Conservation (phyloP, 2,888 invertebrate species). For the Plemyria rubiginata region DNA sequence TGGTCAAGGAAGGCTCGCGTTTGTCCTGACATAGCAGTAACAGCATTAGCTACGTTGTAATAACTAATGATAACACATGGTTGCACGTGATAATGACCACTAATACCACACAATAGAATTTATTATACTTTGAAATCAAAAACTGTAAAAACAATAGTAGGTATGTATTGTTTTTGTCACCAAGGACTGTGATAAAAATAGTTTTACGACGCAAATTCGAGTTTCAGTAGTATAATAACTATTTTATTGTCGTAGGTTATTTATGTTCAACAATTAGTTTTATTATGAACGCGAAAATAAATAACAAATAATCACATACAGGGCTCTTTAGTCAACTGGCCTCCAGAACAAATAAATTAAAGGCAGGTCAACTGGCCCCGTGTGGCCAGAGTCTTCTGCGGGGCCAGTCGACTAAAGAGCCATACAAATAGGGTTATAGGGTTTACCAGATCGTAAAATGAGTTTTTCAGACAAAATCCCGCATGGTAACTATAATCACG, state of each 20-base stretch:
- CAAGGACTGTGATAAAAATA: slow-evolving; percentile 7
- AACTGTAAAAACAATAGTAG: neutral
- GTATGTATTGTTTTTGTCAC: slow-evolving; percentile 1
- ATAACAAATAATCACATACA: too few relatives aligned
- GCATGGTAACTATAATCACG: neutral
- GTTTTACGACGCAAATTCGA: slow-evolving; percentile 12
- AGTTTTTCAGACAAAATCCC: too few relatives aligned
- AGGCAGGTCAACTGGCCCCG: too few relatives aligned
- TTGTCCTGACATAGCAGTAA: slow-evolving; percentile 10
- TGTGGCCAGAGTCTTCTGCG: too few relatives aligned
- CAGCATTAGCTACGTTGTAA: neutral
- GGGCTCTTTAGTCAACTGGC: too few relatives aligned
- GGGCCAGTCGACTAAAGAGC: too few relatives aligned
- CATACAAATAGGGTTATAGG: too few relatives aligned
- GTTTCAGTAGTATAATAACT: slow-evolving; percentile 6
- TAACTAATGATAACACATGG: neutral
- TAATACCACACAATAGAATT: neutral
- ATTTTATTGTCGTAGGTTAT: slow-evolving; percentile 19
- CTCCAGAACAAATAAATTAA: too few relatives aligned
- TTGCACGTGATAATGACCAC: neutral
- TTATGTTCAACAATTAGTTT: neutral
- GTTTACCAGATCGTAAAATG: too few relatives aligned
- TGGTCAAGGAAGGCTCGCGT: slow-evolving; percentile 17
- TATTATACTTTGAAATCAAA: neutral
- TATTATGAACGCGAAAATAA: too few relatives aligned